Evolutionary conservation across 2,113 vertebrate species (phyloP).

Genomic region (Diadophis punctatus): DNA sequence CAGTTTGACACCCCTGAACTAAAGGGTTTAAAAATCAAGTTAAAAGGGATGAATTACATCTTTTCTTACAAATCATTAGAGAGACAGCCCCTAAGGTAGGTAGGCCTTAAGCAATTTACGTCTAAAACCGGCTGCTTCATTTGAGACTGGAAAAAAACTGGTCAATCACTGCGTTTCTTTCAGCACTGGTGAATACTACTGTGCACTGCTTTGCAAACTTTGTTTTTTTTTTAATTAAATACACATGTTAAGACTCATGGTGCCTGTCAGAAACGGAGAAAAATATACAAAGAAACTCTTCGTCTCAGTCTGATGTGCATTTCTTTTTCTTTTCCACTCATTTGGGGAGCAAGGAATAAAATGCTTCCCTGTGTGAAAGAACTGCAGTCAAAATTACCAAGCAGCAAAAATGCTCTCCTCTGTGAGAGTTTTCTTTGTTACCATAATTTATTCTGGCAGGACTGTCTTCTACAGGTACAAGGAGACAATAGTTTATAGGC

Average conservation of each 20-base stretch:
- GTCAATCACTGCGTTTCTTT: not conserved
- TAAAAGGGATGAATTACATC: not conserved
- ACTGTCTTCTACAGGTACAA: not conserved
- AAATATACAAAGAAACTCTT: not conserved
- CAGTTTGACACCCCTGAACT: too few relatives aligned
- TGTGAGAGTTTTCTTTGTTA: not conserved
- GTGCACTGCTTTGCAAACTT: not conserved
- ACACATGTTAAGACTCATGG: not conserved
- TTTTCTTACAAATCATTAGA: not conserved
- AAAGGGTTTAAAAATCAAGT: not conserved
- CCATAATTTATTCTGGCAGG: not conserved
- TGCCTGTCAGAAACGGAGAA: not conserved
- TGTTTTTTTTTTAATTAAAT: not conserved
- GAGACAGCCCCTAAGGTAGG: not conserved
- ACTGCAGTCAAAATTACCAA: not conserved
- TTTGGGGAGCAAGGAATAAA: not conserved
- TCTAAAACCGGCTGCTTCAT: not conserved
- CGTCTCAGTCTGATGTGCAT: not conserved
- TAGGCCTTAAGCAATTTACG: not conserved
- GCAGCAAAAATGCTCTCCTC: not conserved
- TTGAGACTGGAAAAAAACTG: not conserved
- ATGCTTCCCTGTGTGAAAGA: not conserved
- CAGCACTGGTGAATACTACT: not conserved
- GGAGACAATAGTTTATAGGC: not conserved
- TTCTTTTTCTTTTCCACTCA: not conserved